Percentiles rank a stretch among this genome's conserved stretches.
Evolutionary conservation across 1,140 invertebrate genomes (phyloP).

Genomic region (Dinoponera quadriceps): DNA sequence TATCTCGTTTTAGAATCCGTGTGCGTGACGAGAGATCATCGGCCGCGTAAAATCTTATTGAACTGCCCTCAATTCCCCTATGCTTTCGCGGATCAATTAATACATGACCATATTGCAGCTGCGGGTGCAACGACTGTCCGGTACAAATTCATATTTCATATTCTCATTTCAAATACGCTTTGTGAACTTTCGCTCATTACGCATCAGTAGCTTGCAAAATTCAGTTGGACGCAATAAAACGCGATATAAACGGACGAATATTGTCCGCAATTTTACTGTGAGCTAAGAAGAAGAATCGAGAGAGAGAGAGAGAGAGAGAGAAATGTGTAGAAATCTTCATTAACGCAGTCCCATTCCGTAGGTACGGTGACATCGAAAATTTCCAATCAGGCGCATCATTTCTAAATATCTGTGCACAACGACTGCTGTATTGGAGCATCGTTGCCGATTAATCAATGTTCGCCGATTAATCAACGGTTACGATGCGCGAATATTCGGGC

Average conservation of each 20-base stretch:
- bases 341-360: too few species aligned
- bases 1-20: constrained; percentile 60
- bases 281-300: neutral
- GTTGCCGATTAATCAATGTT: too few species aligned
- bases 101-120: constrained; percentile 64
- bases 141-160: constrained; percentile 64
- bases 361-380: too few species aligned
- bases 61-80: constrained; percentile 50
- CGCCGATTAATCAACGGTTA: too few species aligned
- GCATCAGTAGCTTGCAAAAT: neutral
- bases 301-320: constrained; percentile 70
- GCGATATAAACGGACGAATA: constrained; percentile 76
- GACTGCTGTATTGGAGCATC: too few species aligned
- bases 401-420: too few species aligned
- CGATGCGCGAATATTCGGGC: too few species aligned
- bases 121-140: constrained; percentile 64
- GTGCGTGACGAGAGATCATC: constrained; percentile 65
- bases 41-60: constrained; percentile 67
- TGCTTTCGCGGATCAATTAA: constrained; percentile 71
- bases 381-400: too few species aligned
- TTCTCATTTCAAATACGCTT: neutral
- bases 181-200: constrained; percentile 52
- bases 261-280: constrained; percentile 78
- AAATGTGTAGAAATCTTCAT: too few species aligned
- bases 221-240: constrained; percentile 59